Percentiles rank a stretch among this genome's conserved stretches.
These are phyloP conservation scores for Dendroctonus ponderosae DNA, from an alignment of 1,140 invertebrate species.

Conservation along the genomic window DNA sequence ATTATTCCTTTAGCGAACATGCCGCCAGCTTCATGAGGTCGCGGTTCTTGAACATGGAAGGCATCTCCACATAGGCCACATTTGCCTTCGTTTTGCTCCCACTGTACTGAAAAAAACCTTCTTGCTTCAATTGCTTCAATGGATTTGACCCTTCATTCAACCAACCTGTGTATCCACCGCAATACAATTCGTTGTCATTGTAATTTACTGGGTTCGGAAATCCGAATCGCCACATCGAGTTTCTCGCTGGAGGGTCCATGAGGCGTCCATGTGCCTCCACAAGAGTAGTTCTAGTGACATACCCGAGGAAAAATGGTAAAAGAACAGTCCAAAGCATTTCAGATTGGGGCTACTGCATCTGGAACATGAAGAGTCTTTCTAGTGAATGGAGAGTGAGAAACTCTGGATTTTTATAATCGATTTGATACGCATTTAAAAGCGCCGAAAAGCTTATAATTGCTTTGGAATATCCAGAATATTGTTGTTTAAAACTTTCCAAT, in stretches of 20 bases:
- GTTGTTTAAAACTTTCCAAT: too few relatives aligned
- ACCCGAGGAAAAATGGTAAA: too few relatives aligned
- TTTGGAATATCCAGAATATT: too few relatives aligned
- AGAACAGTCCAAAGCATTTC: too few relatives aligned
- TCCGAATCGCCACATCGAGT: slow-evolving; percentile 92
- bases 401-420: too few relatives aligned
- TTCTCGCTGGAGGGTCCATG: slow-evolving; percentile 88
- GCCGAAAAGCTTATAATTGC: too few relatives aligned
- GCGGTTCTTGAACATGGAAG: slow-evolving; percentile 66
- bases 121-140: not conserved
- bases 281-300: too few relatives aligned
- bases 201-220: slow-evolving; percentile 92
- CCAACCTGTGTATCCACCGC: slow-evolving; percentile 81
- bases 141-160: not conserved
- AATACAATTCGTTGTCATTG: slow-evolving; percentile 83
- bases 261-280: slow-evolving; percentile 73
- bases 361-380: too few relatives aligned
- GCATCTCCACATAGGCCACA: slow-evolving; percentile 90
- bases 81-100: slow-evolving; percentile 78
- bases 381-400: too few relatives aligned
- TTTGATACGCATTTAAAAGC: too few relatives aligned
- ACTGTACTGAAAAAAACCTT: slow-evolving; percentile 65
- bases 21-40: slow-evolving; percentile 86
- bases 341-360: too few relatives aligned
- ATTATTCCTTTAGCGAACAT: slow-evolving; percentile 83